phyloP scores from a whole-genome alignment of 2,113 vertebrate species.

The Phaethornis superciliosus region DNA sequence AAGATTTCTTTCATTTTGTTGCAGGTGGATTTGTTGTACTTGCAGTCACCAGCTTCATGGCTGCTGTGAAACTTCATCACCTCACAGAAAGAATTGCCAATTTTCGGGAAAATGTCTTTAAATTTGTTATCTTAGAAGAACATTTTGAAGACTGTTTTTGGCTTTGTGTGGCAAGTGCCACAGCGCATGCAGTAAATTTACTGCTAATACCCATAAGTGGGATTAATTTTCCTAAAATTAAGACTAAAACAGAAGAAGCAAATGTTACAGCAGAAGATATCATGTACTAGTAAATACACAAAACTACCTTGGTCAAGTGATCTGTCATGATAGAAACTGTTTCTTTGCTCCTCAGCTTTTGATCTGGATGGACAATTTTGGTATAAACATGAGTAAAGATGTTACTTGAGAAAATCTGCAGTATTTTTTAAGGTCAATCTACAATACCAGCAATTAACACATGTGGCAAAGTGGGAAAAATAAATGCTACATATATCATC shows the following conservation, averaged over 20 bases:
- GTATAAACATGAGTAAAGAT: neutral
- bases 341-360: neutral
- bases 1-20: constrained; percentile 31
- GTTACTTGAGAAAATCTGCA: neutral
- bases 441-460: neutral
- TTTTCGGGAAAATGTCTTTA: constrained; percentile 87
- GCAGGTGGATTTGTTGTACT: constrained; percentile 84
- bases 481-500: neutral
- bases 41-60: constrained; percentile 86
- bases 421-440: neutral
- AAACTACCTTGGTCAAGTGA: neutral
- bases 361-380: neutral
- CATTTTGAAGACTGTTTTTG: constrained; percentile 89
- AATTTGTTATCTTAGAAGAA: constrained; percentile 86
- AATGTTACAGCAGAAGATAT: constrained; percentile 89
- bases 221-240: constrained; percentile 87
- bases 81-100: constrained; percentile 91
- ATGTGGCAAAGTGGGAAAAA: neutral
- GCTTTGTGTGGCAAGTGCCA: constrained; percentile 89
- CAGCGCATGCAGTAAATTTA: constrained; percentile 83
- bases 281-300: constrained; percentile 79
- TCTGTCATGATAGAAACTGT: neutral
- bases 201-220: constrained; percentile 86
- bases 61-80: constrained; percentile 82
- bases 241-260: constrained; percentile 90